A percentile compares a stretch with the other conserved stretches of the same genome.
Conservation (phyloP, 2,888 invertebrate genomes). For the Eutolmus rufibarbis region DNA sequence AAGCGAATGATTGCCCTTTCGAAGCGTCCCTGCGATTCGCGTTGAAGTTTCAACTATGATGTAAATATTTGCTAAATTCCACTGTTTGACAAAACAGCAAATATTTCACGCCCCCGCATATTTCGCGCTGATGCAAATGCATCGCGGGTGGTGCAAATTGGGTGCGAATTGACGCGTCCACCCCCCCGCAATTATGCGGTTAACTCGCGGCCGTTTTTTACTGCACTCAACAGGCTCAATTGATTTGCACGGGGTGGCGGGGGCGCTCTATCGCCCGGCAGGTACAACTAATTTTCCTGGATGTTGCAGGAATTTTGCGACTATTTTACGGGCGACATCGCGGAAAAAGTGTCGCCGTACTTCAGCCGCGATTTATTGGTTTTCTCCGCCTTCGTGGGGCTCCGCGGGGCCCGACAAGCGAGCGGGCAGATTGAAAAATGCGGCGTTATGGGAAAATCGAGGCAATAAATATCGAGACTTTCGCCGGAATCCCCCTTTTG, state of each 20-base stretch:
- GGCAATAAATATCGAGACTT: background rate
- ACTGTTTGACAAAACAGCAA: background rate
- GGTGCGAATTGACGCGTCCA: background rate
- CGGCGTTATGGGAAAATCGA: background rate
- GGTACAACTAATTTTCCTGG: background rate
- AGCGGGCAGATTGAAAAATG: background rate
- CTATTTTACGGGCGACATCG: background rate
- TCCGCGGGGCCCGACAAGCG: background rate
- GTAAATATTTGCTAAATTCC: background rate
- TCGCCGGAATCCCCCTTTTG: background rate
- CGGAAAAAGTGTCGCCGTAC: background rate
- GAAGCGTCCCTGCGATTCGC: background rate
- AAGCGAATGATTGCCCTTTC: background rate
- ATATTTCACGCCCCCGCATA: background rate
- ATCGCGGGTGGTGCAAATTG: background rate
- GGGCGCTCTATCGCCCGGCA: background rate
- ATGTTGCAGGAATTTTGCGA: background rate
- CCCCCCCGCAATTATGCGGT: background rate
- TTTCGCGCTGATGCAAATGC: background rate
- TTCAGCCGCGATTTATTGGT: background rate
- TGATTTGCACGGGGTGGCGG: background rate
- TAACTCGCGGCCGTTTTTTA: background rate
- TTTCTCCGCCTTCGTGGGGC: background rate
- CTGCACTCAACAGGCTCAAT: background rate
- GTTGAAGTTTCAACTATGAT: background rate